These are phyloP conservation scores for Saccopteryx leptura DNA, from an alignment of 2,113 vertebrate genomes.

Conservation along the genomic window DNA sequence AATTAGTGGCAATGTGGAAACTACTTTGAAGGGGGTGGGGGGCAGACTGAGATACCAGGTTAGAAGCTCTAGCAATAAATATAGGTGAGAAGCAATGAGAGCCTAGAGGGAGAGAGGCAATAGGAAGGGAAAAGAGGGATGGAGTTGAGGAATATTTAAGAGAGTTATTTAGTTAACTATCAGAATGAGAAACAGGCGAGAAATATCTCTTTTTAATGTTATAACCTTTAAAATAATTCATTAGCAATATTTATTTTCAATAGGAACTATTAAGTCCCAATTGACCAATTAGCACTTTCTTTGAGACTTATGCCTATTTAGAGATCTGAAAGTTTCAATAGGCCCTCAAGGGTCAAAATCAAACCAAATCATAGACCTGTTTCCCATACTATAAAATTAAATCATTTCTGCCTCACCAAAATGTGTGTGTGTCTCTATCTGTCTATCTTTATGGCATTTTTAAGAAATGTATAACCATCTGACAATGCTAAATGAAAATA, in stretches of 20 bases:
- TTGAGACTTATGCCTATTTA: conserved; percentile 48
- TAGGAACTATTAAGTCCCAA: conserved; percentile 8
- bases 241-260: conserved; percentile 30
- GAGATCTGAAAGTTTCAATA: not conserved
- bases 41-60: not conserved
- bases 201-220: conserved; percentile 1
- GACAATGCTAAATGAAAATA: conserved; percentile 30
- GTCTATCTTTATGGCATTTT: not conserved
- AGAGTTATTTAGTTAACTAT: not conserved
- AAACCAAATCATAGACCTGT: not conserved
- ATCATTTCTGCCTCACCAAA: conserved; percentile 30
- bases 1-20: not conserved
- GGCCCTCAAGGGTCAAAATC: not conserved
- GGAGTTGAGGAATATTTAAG: not conserved
- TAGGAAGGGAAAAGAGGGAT: not conserved
- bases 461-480: not conserved
- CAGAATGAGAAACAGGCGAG: not conserved
- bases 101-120: not conserved
- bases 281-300: not conserved
- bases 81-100: not conserved
- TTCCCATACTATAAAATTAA: not conserved
- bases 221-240: not conserved
- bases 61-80: not conserved
- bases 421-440: not conserved
- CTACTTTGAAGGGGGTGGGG: not conserved